Base-by-base conservation (phyloP, 2,888 invertebrate genomes). In the Chrysolina oricalcia region DNA sequence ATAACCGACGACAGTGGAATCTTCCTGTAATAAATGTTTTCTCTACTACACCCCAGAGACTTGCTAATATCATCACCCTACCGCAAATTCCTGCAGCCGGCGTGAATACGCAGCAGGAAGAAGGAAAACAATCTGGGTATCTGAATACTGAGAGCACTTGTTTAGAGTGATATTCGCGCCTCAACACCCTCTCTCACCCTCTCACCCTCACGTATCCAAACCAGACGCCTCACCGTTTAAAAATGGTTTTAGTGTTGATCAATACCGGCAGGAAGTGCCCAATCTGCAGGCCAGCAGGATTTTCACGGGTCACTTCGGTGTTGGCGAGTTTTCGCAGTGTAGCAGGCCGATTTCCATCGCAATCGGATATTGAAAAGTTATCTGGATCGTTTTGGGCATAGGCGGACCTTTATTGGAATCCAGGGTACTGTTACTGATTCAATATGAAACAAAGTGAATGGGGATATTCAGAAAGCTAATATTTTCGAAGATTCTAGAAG, bases 231-330 rank as follows among this genome's bases (percentile, higher is more conserved):
- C 40, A 40, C 27, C 43, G 53, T 65, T 71, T 65, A 64, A 65
- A 71, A 71, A 70, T 70, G 62, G 23, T 62, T 62, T 70, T 56
- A 21, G 64, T 71, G 46, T 64, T 71, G 46, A 71, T 71, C 71
- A 43, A 71, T 71, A 71, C 27, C 65, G 23, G n/a, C 71, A 71
- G 71, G 71, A 71, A 65, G 65, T 65, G 19, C 53, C 71, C 53
- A 71, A 71, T 64, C 65, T 71, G 23, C 65, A 21, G 43, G 71
- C 46, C 64, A 46, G 64, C 40, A 41, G 53, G 27, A 71, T 70
- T 65, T 70, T 71, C 46, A 53, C 65, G 53, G 71, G 64, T 71
- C 65, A 35, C 43, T 64, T n/a, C 65, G 23, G 19, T 62, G 53
- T 64, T 0, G 23, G 13, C 9, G 40, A 21, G 65, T 46, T 71